These are phyloP conservation scores for Perizoma affinitatum DNA, from an alignment of 2,888 invertebrate species.

Conservation along the genomic window DNA sequence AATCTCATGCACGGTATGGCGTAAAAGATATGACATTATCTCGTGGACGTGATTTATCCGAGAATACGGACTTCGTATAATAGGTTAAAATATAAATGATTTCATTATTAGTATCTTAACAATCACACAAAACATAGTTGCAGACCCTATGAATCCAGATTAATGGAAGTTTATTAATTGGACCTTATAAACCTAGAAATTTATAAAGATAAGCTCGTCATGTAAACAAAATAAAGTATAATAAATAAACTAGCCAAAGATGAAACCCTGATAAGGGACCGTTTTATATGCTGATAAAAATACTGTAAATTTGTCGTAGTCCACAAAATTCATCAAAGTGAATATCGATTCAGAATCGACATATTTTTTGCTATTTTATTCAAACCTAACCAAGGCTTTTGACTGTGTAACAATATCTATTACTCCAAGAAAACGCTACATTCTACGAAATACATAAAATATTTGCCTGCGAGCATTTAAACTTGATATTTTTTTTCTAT, in stretches of 20 bases:
- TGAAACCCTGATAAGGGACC: neutral
- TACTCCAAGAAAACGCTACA: slow-evolving; percentile 9
- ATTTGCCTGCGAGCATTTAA: slow-evolving; percentile 9
- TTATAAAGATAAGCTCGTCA: slow-evolving; percentile 45
- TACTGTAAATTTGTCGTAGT: neutral
- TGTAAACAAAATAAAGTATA: slow-evolving; percentile 9
- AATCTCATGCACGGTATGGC: too few relatives aligned
- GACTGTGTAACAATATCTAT: slow-evolving; percentile 11
- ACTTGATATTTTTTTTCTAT: slow-evolving; percentile 7
- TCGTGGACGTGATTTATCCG: too few relatives aligned
- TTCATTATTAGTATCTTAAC: neutral
- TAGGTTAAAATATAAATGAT: neutral
- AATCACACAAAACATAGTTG: slow-evolving; percentile 5
- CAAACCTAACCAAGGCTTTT: slow-evolving; percentile 17
- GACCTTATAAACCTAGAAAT: slow-evolving; percentile 42
- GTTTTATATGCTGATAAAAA: neutral
- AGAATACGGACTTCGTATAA: too few relatives aligned
- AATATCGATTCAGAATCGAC: neutral
- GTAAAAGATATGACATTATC: too few relatives aligned
- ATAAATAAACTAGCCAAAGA: slow-evolving; percentile 6
- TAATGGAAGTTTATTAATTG: slow-evolving; percentile 29
- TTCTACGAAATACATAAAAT: slow-evolving; percentile 13
- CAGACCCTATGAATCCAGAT: neutral
- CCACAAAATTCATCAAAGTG: neutral
- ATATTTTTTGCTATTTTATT: slow-evolving; percentile 6